Conservation (phyloP, 2,797 vertebrate species). For the Gobio occitaniae region DNA sequence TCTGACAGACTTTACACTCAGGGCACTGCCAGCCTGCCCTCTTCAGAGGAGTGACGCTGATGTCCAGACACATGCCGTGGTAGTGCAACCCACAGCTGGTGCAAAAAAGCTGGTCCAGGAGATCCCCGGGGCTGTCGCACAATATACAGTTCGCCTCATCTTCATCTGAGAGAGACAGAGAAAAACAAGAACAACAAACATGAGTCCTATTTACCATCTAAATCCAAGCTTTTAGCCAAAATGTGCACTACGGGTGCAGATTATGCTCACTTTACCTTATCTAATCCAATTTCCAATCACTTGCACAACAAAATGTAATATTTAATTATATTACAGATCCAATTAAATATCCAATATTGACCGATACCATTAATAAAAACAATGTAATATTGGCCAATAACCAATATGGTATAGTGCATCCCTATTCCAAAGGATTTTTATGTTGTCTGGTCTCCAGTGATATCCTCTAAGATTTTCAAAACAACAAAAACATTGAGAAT, state of each 20-base stretch:
- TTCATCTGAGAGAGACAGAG: slow-evolving; percentile 77
- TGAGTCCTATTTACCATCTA: background rate
- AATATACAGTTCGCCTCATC: slow-evolving; percentile 95
- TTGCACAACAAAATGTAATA: background rate
- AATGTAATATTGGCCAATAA: background rate
- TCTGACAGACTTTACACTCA: slow-evolving; percentile 98
- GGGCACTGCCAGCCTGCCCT: slow-evolving; percentile 98
- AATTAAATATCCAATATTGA: background rate
- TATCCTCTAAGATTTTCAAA: background rate
- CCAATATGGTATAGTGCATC: background rate
- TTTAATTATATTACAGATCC: background rate
- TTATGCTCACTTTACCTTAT: background rate
- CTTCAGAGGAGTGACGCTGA: slow-evolving; percentile 93
- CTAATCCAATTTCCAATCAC: background rate
- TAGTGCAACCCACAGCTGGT: slow-evolving; percentile 99
- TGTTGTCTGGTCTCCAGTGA: background rate
- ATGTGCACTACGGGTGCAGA: background rate
- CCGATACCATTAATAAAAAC: background rate
- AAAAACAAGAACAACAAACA: background rate
- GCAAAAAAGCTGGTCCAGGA: slow-evolving; percentile 98
- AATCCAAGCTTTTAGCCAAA: background rate
- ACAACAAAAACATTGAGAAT: background rate
- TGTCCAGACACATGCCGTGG: slow-evolving; percentile 98
- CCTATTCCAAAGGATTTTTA: background rate
- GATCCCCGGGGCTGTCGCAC: slow-evolving; percentile 96